Evolutionary conservation across 2,888 invertebrate species (phyloP).

Genomic region (Ctena decussata): DNA sequence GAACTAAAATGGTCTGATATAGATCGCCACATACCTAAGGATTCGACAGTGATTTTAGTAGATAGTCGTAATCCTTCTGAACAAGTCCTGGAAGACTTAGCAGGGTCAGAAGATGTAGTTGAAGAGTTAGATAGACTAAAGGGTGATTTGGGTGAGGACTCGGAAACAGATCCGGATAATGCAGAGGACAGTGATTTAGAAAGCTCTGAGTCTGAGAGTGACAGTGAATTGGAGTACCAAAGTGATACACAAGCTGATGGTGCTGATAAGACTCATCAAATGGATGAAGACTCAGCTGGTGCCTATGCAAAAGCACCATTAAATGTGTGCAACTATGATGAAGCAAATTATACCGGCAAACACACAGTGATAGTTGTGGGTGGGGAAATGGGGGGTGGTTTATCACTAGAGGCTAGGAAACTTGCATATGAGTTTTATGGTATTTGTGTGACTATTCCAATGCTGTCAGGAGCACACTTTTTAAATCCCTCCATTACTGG

Average conservation of each 20-base stretch:
- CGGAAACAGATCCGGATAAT: background rate
- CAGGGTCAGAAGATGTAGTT: conserved; percentile 26
- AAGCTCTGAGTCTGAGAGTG: background rate
- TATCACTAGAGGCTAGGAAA: conserved; percentile 91
- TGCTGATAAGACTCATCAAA: conserved; percentile 4
- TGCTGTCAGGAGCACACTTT: conserved; percentile 93
- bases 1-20: conserved; percentile 91
- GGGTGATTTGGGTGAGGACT: conserved; percentile 12
- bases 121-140: conserved; percentile 36
- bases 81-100: conserved; percentile 28
- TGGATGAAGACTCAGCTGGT: background rate
- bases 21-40: conserved; percentile 87
- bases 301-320: conserved; percentile 65
- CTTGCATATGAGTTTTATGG: conserved; percentile 90
- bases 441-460: conserved; percentile 92
- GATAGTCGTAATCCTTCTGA: conserved; percentile 51
- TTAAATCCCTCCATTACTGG: conserved; percentile 94
- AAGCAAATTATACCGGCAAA: conserved; percentile 51
- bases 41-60: conserved; percentile 84
- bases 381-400: conserved; percentile 96
- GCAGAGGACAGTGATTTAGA: background rate
- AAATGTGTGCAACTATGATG: conserved; percentile 63
- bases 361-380: conserved; percentile 92
- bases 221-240: background rate
- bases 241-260: conserved; percentile 33